Base-by-base conservation (phyloP, 2,113 vertebrate species). In the Sinocyclocheilus grahami region DNA sequence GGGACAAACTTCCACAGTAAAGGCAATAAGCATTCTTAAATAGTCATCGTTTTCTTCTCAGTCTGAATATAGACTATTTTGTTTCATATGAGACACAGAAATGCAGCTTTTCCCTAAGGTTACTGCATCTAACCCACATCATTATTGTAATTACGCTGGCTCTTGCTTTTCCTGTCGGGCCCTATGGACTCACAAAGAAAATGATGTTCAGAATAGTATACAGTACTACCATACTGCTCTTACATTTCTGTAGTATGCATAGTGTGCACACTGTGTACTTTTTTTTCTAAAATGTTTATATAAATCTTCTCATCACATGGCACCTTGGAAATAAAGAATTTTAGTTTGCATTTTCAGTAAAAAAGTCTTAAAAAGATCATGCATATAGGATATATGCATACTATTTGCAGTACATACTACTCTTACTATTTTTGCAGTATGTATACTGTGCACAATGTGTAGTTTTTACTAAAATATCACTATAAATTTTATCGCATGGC, bases 121-220 rank as follows among this genome's bases (percentile, higher is more conserved):
- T 27, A 65, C 60, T 42, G 60, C 1, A 4, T 30, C 79, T 82
- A 27, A 82, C 79, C 51, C 27, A 65, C 79, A 82, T 67, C 62
- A 82, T 82, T 67, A 82, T 18, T 48, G 62, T 82, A 82, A 82
- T 82, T 67, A 51, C 60, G 11, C n/a, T 14, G n/a, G 13, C 79
- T n/a, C n/a, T n/a, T n/a, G n/a, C n/a, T n/a, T 67, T 82, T 82
- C 39, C 60, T 51, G 62, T 67, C 4, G 3, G n/a, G 14, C 60
- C 62, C 42, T 67, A 27, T 67, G 62, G 79, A 82, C 39, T 18
- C 8, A 1, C 24, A 77, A 46, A 80, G 11, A 63, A 63, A 46
- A 81, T 14, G 12, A 24, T 48, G 39, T 42, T 30, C 16, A 2
- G 62, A 62, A 42, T 2, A 30, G 42, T 46, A 46, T 46, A 46